phyloP scores from a whole-genome alignment of 2,888 invertebrate genomes.

The Nymphalis polychloros region DNA sequence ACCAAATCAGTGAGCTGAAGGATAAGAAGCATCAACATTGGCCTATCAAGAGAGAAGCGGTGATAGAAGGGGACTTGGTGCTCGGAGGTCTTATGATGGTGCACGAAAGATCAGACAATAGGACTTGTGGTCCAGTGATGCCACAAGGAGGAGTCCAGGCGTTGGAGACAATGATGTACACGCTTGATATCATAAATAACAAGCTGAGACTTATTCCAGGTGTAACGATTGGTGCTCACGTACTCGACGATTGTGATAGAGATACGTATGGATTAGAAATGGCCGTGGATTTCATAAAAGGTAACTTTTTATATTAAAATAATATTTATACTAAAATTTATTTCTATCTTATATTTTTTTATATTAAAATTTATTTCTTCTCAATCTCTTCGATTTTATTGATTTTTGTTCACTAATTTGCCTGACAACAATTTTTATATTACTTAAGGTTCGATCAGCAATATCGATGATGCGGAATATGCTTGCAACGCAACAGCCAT shows the following conservation, averaged over 20 bases:
- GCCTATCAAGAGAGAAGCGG: constrained; percentile 93
- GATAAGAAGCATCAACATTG: constrained; percentile 79
- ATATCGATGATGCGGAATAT: constrained; percentile 94
- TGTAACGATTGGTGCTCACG: constrained; percentile 91
- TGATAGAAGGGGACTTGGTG: constrained; percentile 93
- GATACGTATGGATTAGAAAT: constrained; percentile 97
- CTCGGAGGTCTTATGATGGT: constrained; percentile 96
- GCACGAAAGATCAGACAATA: constrained; percentile 92
- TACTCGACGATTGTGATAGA: constrained; percentile 97
- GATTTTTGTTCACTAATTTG: no score
- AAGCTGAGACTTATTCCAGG: constrained; percentile 86
- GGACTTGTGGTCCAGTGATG: constrained; percentile 96
- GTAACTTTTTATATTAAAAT: constrained; percentile 80
- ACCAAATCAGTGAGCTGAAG: constrained; percentile 62
- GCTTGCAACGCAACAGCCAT: constrained; percentile 93
- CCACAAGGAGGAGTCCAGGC: constrained; percentile 95
- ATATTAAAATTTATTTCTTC: no score
- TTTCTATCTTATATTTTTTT: no score
- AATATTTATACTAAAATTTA: no score
- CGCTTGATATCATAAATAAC: constrained; percentile 90
- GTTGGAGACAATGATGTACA: constrained; percentile 95
- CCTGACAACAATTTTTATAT: background rate
- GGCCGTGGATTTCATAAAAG: constrained; percentile 98
- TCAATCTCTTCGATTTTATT: no score
- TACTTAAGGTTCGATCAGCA: constrained; percentile 93